Evolutionary conservation across 1,140 invertebrate genomes (phyloP), one percentile per base, ranked within the genome.

Genomic region (Drosophila arizonae): DNA sequence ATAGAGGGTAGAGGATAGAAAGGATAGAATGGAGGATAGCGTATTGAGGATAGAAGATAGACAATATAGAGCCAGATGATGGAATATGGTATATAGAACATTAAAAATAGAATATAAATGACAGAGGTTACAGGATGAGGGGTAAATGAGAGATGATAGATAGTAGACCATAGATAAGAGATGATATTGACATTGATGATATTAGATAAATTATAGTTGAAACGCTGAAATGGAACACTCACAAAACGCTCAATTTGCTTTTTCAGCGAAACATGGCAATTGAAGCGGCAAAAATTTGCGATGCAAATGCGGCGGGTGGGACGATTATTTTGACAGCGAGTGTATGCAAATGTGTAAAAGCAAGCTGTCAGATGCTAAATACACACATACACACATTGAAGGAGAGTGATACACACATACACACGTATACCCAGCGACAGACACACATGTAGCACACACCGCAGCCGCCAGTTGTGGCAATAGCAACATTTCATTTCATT

Each of bases 401-500:
- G 24, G n/a, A 26, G 33, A 33, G 28, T 3, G 17, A 43, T 11
- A 39, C 11, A 69, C 39, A 50, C 17, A 50, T 43, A 13, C 26
- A 50, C 51, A 13, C 11, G 33, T n/a, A 51, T 21, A 33, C 21
- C 2, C 3, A 24, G 21, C 1, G 21, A 24, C 21, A 24, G 21
- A 24, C 21, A 3, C 21, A 24, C 28, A 57, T 15, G 15, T 9
- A 24, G 30, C 11, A n/a, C 11, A 57, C 39, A 57, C 17, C 11
- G 15, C 30, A 17, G 17, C 51, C 33, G 33, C 36, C 54, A 56
- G 36, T 28, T 51, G 28, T 46, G 43, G 24, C n/a, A 17, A 72
- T 48, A 33, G 56, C 71, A 70, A 87, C 82, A 86, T 87, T 86
- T 81, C 55, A 86, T 86, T 78, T 78, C 55, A 86, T 86, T 78